A percentile compares a stretch with the other conserved stretches of the same genome.
phyloP scores from a whole-genome alignment of 2,888 invertebrate species.

The Cheilosia pagana region DNA sequence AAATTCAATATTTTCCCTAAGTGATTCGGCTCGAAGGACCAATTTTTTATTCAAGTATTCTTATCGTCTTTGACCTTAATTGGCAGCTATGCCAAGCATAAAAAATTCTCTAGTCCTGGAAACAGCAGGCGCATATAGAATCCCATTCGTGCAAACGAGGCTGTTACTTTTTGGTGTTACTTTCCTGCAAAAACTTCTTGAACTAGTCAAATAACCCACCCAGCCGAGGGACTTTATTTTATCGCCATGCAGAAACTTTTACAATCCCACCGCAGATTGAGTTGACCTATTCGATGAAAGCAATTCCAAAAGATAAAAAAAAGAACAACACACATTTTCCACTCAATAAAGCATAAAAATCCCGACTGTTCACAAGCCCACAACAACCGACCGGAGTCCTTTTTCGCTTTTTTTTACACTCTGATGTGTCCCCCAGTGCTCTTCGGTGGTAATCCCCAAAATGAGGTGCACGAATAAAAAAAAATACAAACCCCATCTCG shows the following conservation, averaged over 20 bases:
- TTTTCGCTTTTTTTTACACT: conserved; percentile 17
- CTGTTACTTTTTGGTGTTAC: no score
- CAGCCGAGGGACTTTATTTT: conserved; percentile 55
- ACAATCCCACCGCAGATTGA: conserved; percentile 46
- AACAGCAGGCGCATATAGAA: no score
- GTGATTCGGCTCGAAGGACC: conserved; percentile 6
- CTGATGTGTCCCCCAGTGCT: conserved; percentile 57
- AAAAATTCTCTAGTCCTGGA: no score
- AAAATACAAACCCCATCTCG: conserved; percentile 30
- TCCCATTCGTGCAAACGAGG: no score
- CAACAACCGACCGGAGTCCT: conserved; percentile 36
- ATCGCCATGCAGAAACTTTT: conserved; percentile 11
- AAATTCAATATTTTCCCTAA: background rate
- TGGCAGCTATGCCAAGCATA: rapidly evolving
- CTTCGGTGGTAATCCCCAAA: conserved; percentile 71
- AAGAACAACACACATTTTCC: conserved; percentile 41
- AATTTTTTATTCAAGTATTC: background rate
- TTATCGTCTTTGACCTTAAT: no score
- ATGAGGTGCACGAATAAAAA: conserved; percentile 69
- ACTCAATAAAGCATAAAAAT: conserved; percentile 68
- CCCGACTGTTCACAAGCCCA: conserved; percentile 44
- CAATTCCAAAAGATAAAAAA: conserved; percentile 7
- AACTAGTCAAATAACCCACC: background rate
- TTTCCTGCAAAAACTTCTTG: background rate
- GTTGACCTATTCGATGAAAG: conserved; percentile 46